phyloP scores from a whole-genome alignment of 1,140 invertebrate species.

The Atta texana region DNA sequence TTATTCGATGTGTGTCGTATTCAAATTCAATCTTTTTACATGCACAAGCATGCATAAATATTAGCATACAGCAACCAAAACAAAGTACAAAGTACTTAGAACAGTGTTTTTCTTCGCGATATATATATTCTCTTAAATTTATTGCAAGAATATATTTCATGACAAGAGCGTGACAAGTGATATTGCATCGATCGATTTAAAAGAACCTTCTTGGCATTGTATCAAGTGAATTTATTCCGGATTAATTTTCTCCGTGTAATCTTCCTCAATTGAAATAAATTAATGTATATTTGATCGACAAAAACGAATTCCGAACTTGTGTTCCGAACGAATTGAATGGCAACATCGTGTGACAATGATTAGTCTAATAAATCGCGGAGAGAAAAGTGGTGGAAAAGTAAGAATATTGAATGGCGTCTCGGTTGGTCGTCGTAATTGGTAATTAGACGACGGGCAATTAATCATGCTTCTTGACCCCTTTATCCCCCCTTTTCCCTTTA shows the following conservation, averaged over 20 bases:
- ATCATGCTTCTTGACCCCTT: constrained; percentile 72
- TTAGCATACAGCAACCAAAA: not conserved
- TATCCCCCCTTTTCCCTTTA: constrained; percentile 35
- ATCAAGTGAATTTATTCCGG: constrained; percentile 12
- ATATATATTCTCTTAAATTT: not conserved
- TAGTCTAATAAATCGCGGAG: constrained; percentile 52
- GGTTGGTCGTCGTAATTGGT: constrained; percentile 72
- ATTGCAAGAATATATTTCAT: not conserved
- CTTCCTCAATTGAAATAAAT: constrained; percentile 33
- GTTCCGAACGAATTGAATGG: constrained; percentile 49
- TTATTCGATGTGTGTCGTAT: constrained; percentile 17
- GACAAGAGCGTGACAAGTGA: constrained; percentile 24
- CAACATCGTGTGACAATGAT: constrained; percentile 43
- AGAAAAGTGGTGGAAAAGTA: constrained; percentile 37
- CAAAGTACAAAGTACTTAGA: not conserved
- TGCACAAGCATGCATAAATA: not conserved
- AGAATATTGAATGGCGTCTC: constrained; percentile 26
- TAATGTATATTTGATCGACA: constrained; percentile 25
- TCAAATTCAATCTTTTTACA: constrained; percentile 15
- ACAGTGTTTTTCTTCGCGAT: not conserved
- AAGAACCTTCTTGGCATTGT: not conserved
- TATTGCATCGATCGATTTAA: not conserved
- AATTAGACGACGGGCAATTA: constrained; percentile 76
- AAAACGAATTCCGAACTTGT: constrained; percentile 28
- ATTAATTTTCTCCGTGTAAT: constrained; percentile 41